Conservation (phyloP, 2,113 vertebrate species). For the Ammodytes marinus region DNA sequence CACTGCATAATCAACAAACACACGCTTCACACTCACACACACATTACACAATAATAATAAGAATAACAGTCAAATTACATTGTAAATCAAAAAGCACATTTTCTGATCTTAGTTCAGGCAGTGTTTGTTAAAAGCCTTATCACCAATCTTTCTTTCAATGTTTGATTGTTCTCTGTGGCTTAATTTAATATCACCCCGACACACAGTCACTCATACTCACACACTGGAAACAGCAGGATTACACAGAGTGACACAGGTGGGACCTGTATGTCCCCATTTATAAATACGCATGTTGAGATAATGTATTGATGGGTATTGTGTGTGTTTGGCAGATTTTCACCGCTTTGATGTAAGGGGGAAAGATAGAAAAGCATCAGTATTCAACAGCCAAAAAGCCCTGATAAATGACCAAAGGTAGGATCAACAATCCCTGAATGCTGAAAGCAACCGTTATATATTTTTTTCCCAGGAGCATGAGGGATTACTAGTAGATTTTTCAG, state of each 20-base stretch:
- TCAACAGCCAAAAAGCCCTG: background rate
- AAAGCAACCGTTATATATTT: background rate
- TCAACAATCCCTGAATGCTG: background rate
- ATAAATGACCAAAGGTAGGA: background rate
- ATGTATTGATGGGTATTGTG: background rate
- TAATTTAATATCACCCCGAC: background rate
- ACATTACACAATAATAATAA: too few relatives aligned
- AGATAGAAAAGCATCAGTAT: slow-evolving; percentile 28
- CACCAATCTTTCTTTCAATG: background rate
- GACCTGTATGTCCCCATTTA: background rate
- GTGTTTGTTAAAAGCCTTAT: background rate
- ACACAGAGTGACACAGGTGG: background rate
- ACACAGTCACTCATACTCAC: background rate
- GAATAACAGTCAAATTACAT: background rate
- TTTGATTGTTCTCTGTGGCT: background rate
- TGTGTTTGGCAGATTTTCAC: slow-evolving; percentile 2
- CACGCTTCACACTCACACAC: too few relatives aligned
- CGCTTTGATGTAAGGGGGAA: slow-evolving; percentile 33
- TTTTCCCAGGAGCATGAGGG: background rate
- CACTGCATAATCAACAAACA: too few relatives aligned
- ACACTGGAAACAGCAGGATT: background rate
- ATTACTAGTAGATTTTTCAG: background rate
- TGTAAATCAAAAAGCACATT: background rate
- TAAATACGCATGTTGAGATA: background rate
- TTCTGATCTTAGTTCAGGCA: background rate